A percentile compares a stretch with the other conserved stretches of the same genome.
These are phyloP conservation scores for Drosophila miranda DNA, from an alignment of 1,140 invertebrate species.

Conservation along the genomic window DNA sequence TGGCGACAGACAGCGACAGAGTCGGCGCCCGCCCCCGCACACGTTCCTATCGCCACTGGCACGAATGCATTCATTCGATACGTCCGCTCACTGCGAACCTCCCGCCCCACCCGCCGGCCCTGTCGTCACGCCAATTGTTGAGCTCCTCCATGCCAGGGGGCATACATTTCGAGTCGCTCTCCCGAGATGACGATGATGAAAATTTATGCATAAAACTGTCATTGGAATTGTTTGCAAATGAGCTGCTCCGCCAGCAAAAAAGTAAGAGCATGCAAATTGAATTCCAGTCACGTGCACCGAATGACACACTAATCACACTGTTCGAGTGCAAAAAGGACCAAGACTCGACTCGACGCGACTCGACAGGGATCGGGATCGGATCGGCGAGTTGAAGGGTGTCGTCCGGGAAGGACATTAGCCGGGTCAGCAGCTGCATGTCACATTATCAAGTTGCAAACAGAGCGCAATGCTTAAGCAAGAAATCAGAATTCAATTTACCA, in stretches of 20 bases:
- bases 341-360: too few species aligned
- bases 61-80: conserved; percentile 17
- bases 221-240: conserved; percentile 61
- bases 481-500: conserved; percentile 74
- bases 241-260: conserved; percentile 35
- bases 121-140: conserved; percentile 11
- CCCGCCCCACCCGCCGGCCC: background rate
- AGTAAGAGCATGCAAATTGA: conserved; percentile 48
- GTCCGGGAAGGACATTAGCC: conserved; percentile 37
- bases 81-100: too few species aligned
- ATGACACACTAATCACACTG: conserved; percentile 66
- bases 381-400: background rate
- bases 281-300: conserved; percentile 64
- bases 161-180: conserved; percentile 25
- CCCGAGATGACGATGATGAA: conserved; percentile 17
- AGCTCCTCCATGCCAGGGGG: conserved; percentile 10
- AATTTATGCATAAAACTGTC: conserved; percentile 57
- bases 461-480: conserved; percentile 41
- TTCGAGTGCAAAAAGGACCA: conserved; percentile 23
- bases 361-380: background rate
- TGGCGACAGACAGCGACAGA: too few species aligned
- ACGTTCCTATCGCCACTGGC: conserved; percentile 14
- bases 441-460: conserved; percentile 60
- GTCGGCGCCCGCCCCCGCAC: background rate
- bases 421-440: conserved; percentile 56